Evolutionary conservation across 2,113 vertebrate genomes (phyloP).

Genomic region (Coreoperca whiteheadi): DNA sequence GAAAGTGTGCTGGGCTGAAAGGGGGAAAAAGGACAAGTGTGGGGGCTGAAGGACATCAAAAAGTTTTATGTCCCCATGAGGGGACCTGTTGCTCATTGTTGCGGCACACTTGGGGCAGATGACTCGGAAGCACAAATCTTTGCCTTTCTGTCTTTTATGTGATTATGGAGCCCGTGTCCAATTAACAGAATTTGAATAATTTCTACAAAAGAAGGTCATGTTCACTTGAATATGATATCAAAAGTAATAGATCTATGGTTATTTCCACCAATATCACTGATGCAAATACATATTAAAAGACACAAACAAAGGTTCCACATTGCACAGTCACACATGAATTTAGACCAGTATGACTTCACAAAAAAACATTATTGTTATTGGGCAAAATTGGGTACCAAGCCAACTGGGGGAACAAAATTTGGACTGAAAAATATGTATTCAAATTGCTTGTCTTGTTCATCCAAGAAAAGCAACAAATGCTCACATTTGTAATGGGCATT

Average conservation of each 20-base stretch:
- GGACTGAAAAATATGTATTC: no score
- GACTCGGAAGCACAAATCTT: slow-evolving; percentile 68
- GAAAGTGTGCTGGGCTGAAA: slow-evolving; percentile 61
- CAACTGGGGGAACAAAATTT: no score
- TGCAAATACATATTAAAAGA: neutral
- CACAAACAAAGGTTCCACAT: neutral
- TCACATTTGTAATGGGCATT: no score
- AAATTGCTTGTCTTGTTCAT: no score
- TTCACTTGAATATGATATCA: neutral
- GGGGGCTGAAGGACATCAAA: slow-evolving; percentile 47
- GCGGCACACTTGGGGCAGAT: slow-evolving; percentile 74
- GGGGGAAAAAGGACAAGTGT: slow-evolving; percentile 32
- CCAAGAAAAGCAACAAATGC: no score
- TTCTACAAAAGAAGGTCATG: neutral
- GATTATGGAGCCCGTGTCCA: neutral
- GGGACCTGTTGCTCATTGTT: slow-evolving; percentile 61
- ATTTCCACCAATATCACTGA: neutral
- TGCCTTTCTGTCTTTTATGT: slow-evolving; percentile 33
- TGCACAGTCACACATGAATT: neutral
- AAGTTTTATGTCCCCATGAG: slow-evolving; percentile 67
- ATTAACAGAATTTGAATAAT: neutral
- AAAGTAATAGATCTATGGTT: neutral
- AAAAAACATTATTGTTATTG: neutral
- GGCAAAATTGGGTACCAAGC: no score
- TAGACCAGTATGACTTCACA: neutral